phyloP scores from a whole-genome alignment of 2,797 vertebrate genomes.

The Enteromius unitaeniatus region DNA sequence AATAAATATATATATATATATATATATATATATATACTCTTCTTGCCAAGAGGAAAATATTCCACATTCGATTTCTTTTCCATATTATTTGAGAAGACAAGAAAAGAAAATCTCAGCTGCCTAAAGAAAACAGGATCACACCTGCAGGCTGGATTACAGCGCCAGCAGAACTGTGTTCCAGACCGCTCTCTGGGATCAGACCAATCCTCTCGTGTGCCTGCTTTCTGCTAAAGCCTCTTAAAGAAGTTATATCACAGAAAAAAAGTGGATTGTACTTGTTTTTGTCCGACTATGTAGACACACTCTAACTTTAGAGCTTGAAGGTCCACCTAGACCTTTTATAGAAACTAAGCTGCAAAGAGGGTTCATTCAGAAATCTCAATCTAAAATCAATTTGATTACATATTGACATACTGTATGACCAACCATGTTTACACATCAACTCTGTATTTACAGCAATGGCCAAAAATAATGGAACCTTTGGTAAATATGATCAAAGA shows the following conservation, averaged over 20 bases:
- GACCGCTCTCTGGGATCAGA: neutral
- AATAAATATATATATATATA: constrained; percentile 47
- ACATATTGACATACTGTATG: neutral
- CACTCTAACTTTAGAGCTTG: neutral
- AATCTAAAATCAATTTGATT: neutral
- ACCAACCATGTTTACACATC: neutral
- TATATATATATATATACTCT: constrained; percentile 43
- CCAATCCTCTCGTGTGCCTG: neutral
- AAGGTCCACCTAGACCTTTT: neutral
- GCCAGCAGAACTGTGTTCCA: neutral
- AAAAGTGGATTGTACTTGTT: neutral
- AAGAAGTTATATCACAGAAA: constrained; percentile 2
- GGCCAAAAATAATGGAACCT: too few relatives aligned
- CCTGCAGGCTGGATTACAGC: constrained; percentile 7
- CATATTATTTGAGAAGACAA: constrained; percentile 2
- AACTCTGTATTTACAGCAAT: neutral
- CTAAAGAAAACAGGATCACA: constrained; percentile 31
- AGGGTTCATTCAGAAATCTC: neutral
- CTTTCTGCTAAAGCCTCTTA: neutral
- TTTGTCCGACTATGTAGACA: neutral
- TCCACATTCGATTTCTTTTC: constrained; percentile 29
- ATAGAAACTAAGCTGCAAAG: neutral
- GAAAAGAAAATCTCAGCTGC: constrained; percentile 27
- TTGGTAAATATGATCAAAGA: too few relatives aligned
- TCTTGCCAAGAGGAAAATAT: constrained; percentile 72